Evolutionary conservation across 1,140 invertebrate species (phyloP), one percentile per base, ranked within the genome.

Genomic region (Dinothrombium tinctorium): DNA sequence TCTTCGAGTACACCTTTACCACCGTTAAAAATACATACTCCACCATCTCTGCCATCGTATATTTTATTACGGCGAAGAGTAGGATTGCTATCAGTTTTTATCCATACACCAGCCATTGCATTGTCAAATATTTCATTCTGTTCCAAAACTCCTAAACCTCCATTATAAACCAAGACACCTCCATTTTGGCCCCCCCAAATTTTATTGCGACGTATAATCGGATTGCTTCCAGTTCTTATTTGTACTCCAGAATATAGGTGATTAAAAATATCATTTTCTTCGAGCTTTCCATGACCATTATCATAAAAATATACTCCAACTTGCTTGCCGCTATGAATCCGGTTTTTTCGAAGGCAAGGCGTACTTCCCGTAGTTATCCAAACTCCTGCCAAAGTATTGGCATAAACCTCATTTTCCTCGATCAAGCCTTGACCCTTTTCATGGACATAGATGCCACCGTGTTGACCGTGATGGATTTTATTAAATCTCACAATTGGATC

Each of bases 51-150:
- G 89, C 95, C 62, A 90, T 80, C 47, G 55, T 90, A 95, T 57
- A 96, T 95, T 60, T 98, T 96, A 60, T 98, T 98, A 44, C 86
- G 70, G 53, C 87, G 49, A 21, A 71, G 56, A 15, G 63, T 62
- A 3, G 68, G 69, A 51, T 96, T 94, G 46, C 83, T 90, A 57
- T 96, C 90, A 3, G 89, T 96, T 67, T 98, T 98, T 49, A 98
- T 96, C 90, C 90, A 96, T 41, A 96, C 89, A 28, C 89, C 89
- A 22, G 90, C 90, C 90, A 98, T 98, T 41, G 89, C 90, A 63
- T 98, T 98, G 62, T 96, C 90, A 62, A 96, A 98, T 53, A 98
- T 98, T 67, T 98, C 89, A 65, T 96, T 98, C 60, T 92, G 83
- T 62, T 94, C 86, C 20, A 94, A 65, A 52, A 90, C 64, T 14